phyloP scores from a whole-genome alignment of 2,888 invertebrate species.

The Phyllotreta cruciferae region DNA sequence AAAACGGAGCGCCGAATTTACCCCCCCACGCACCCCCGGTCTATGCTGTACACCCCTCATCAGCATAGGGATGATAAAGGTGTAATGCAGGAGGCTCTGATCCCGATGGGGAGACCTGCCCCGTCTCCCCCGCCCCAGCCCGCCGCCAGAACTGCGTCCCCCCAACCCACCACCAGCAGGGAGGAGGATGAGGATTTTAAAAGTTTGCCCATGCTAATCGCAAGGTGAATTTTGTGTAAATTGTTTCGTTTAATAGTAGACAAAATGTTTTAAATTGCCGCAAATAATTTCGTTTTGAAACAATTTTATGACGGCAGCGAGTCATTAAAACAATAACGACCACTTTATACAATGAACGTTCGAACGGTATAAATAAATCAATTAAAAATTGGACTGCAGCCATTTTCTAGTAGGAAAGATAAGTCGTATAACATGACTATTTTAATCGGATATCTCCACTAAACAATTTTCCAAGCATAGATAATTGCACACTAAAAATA shows the following conservation, averaged over 20 bases:
- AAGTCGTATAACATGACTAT: not conserved
- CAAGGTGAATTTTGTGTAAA: conserved; percentile 48
- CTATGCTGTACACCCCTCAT: conserved; percentile 52
- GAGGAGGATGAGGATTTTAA: conserved; percentile 37
- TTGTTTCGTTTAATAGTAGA: not conserved
- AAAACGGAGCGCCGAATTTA: conserved; percentile 35
- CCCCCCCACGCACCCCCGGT: conserved; percentile 36
- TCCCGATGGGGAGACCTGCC: conserved; percentile 48
- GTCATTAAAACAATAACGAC: too few relatives aligned
- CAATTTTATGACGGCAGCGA: not conserved
- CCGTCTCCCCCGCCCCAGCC: conserved; percentile 44
- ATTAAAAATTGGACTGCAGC: conserved; percentile 12
- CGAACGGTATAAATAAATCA: not conserved
- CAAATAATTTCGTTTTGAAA: not conserved
- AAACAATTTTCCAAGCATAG: too few relatives aligned
- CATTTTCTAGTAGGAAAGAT: conserved; percentile 5
- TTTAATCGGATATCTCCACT: not conserved
- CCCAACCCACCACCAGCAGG: conserved; percentile 21
- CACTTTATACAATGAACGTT: too few relatives aligned
- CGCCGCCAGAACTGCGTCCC: conserved; percentile 34
- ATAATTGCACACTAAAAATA: not conserved
- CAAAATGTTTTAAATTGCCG: not conserved
- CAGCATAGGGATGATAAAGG: conserved; percentile 46
- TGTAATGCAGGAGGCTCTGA: conserved; percentile 49
- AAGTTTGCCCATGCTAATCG: conserved; percentile 52